Percentiles rank a stretch among this genome's conserved stretches.
These are phyloP conservation scores for Rhopilema esculentum DNA, from an alignment of 30 jellyfish, hydroid and myxozoan species.

Conservation along the genomic window DNA sequence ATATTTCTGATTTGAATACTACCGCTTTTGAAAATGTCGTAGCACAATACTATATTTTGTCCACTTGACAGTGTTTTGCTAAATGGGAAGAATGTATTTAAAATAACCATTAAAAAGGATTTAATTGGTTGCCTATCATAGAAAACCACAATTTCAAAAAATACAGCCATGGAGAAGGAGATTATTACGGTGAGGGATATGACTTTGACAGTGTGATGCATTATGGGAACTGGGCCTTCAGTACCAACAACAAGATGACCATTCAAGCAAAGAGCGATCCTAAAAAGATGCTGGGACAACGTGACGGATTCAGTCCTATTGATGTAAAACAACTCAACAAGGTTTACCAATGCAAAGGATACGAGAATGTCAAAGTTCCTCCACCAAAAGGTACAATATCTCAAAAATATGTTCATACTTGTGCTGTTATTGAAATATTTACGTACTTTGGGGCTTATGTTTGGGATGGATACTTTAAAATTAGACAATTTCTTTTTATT, in stretches of 20 bases:
- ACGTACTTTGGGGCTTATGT: too few species aligned
- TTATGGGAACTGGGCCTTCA: constrained; percentile 76
- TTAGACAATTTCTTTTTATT: too few species aligned
- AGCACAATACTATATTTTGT: too few species aligned
- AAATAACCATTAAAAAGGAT: too few species aligned
- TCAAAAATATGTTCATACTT: neutral
- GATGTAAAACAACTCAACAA: constrained; percentile 71
- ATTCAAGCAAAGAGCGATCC: constrained; percentile 56
- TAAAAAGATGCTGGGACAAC: constrained; percentile 62
- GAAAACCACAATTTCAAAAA: constrained; percentile 67
- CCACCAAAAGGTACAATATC: constrained; percentile 57
- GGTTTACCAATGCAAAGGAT: constrained; percentile 67
- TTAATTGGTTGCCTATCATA: neutral
- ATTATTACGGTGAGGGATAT: constrained; percentile 68
- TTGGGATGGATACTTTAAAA: too few species aligned
- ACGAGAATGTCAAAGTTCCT: constrained; percentile 68
- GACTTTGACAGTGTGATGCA: constrained; percentile 82
- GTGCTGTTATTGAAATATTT: neutral
- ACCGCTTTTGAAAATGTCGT: too few species aligned
- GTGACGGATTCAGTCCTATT: constrained; percentile 81
- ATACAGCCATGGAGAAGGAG: constrained; percentile 80
- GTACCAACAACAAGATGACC: constrained; percentile 60
- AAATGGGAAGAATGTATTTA: too few species aligned
- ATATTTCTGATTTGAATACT: too few species aligned
- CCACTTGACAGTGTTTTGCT: too few species aligned